Percentiles rank a stretch among this genome's conserved stretches.
These are phyloP conservation scores for Tetrapedia diversipes DNA, from an alignment of 2,888 invertebrate species.

Conservation along the genomic window DNA sequence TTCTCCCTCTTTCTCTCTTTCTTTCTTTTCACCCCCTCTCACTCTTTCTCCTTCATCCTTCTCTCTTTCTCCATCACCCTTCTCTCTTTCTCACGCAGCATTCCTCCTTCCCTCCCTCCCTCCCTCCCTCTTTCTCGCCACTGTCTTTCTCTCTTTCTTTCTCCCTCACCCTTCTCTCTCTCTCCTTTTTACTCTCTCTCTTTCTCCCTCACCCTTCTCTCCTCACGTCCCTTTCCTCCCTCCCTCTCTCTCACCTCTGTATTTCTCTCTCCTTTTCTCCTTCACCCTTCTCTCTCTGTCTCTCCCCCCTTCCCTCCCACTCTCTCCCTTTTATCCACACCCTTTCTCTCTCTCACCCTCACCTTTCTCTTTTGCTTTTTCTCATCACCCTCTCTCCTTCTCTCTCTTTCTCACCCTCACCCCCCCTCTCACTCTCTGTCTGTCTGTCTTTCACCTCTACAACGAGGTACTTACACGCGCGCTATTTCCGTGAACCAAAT, in stretches of 20 bases:
- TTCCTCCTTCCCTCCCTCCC: slow-evolving; percentile 3
- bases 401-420: neutral
- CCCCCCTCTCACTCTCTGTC: neutral
- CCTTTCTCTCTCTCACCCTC: neutral
- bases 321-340: neutral
- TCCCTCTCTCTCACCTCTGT: slow-evolving; percentile 18
- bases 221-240: slow-evolving; percentile 45
- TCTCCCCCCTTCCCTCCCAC: too few relatives aligned
- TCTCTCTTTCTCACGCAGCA: too few relatives aligned
- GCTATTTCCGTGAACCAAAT: slow-evolving; percentile 71
- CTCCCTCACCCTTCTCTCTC: neutral
- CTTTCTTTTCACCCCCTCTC: neutral
- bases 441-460: too few relatives aligned
- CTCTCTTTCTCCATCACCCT: neutral
- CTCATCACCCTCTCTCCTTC: neutral
- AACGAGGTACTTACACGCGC: slow-evolving; percentile 39
- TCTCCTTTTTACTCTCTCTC: neutral
- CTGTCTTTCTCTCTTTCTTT: too few relatives aligned
- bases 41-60: neutral
- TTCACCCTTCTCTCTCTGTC: neutral
- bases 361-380: too few relatives aligned
- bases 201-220: neutral
- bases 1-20: neutral
- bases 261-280: too few relatives aligned
- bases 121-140: neutral